Conservation (phyloP, 2,113 vertebrate genomes). For the Amblyornis subalaris region DNA sequence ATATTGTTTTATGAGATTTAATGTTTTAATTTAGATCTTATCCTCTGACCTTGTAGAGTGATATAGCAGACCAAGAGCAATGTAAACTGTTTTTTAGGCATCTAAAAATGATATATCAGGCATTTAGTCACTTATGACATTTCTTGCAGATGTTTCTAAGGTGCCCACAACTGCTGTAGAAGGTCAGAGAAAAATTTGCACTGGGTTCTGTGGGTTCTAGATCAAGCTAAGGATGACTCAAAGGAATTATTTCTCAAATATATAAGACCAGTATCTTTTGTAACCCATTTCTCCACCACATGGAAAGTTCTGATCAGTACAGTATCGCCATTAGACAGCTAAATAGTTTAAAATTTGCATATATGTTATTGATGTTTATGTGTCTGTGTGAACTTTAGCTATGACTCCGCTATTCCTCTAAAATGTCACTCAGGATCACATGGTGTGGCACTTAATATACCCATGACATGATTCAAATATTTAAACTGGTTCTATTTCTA, state of each 20-base stretch:
- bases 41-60: not conserved
- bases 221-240: not conserved
- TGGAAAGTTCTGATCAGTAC: not conserved
- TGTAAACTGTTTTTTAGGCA: not conserved
- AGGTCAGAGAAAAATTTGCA: not conserved
- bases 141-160: not conserved
- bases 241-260: not conserved
- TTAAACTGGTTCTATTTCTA: not conserved
- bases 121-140: not conserved
- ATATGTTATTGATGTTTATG: not conserved
- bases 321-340: not conserved
- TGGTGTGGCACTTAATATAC: not conserved
- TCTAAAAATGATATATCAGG: not conserved
- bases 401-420: not conserved
- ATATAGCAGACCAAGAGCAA: not conserved
- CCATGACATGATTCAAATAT: not conserved
- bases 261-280: not conserved
- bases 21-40: not conserved
- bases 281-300: not conserved
- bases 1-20: not conserved
- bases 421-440: not conserved
- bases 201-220: not conserved
- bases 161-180: not conserved
- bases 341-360: not conserved
- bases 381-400: not conserved